Evolutionary conservation across 1,140 invertebrate species (phyloP), one percentile per base, ranked within the genome.

Genomic region (Ceratosolen fusciceps): DNA sequence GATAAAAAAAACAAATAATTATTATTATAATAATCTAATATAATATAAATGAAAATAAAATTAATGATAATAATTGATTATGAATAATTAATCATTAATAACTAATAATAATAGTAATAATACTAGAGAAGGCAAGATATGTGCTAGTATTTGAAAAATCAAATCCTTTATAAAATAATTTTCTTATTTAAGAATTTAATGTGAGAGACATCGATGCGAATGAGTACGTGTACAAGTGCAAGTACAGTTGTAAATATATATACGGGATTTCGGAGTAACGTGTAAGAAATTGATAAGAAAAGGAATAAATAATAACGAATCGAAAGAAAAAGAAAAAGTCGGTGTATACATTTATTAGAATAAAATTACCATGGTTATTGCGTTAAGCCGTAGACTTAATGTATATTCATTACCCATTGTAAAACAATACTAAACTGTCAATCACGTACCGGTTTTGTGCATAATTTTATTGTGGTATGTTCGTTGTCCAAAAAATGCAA

Each of bases 401-500:
- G 75, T 77, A 74, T 81, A 81, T 81, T 81, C 71, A 81, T 81
- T 70, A 74, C 74, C 73, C 56, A 81, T 71, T 77, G 68, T 73
- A 81, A 73, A 81, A 77, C 74, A 77, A 81, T 79, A 77, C 47
- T 65, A 49, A 79, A 76, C 68, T 56, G 31, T 77, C 60, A 80
- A 80, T 77, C 74, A 65, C 39, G 68, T 72, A 43, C 72, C 52
- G 78, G 83, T 85, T 82, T 82, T 87, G 86, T 87, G 86, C 87
- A 83, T 72, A 80, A 84, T 84, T 84, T 85, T 82, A 84, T 85
- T 84, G 85, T 83, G 84, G 84, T 86, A 83, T 82, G 85, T 83
- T 82, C 84, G 83, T 86, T 88, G 86, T 89, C 86, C 84, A 87
- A 87, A 85, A 88, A 84, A 82, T n/a, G n/a, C n/a, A n/a, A 74